These are phyloP conservation scores for Drosophila tanythrix DNA, from an alignment of 2,888 invertebrate species.

Conservation along the genomic window DNA sequence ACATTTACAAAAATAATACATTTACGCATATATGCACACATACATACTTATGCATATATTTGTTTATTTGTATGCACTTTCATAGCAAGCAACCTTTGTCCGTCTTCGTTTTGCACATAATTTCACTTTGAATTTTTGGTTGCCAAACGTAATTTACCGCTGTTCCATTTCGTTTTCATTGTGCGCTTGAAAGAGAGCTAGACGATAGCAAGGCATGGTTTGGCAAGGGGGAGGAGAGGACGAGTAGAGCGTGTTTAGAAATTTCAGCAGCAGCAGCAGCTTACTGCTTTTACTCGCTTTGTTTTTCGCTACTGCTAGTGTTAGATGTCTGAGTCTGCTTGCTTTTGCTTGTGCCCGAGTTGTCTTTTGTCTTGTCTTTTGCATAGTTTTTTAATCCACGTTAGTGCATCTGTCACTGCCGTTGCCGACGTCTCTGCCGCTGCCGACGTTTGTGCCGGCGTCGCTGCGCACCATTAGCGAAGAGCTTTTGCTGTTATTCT, in stretches of 20 bases:
- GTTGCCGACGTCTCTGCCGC: conserved; percentile 34
- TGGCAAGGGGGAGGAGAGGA: neutral
- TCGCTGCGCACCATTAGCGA: conserved; percentile 38
- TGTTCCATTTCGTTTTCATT: conserved; percentile 53
- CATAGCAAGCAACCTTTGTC: conserved; percentile 12
- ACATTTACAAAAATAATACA: neutral
- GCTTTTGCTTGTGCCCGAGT: conserved; percentile 29
- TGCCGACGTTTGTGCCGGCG: conserved; percentile 22
- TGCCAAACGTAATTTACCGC: conserved; percentile 39
- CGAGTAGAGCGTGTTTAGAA: conserved; percentile 1
- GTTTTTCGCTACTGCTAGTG: conserved; percentile 23
- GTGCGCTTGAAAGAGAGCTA: conserved; percentile 27
- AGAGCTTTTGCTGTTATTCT: conserved; percentile 38
- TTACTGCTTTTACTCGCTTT: conserved; percentile 21
- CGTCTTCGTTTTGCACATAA: conserved; percentile 32
- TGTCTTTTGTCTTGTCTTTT: conserved; percentile 43
- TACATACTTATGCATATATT: neutral
- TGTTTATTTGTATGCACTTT: conserved; percentile 4
- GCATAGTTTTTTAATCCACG: conserved; percentile 59
- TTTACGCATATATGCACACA: neutral
- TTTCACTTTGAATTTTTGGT: conserved; percentile 40
- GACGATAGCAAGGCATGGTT: neutral
- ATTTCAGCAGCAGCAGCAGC: conserved; percentile 15
- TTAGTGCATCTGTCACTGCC: conserved; percentile 59
- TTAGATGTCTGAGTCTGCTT: conserved; percentile 21